Evolutionary conservation across 2,113 vertebrate genomes (phyloP), one percentile per base, ranked within the genome.

Genomic region (Tachuris rubrigastra): DNA sequence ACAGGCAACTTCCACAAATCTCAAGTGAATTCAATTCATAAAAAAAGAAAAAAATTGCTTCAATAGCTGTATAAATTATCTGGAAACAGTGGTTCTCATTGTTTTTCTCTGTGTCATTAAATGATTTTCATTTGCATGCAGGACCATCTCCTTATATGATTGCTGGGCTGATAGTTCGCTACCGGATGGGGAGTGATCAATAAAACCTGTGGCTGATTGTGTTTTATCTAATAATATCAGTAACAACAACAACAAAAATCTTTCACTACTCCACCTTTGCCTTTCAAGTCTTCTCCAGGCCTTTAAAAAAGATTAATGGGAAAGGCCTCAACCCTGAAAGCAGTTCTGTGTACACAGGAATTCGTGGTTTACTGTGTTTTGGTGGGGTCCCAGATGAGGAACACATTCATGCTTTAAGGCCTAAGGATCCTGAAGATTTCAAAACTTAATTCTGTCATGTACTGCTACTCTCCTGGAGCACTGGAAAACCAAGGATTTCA

Each of bases 1-100:
- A 91, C 89, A 90, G 94, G 79, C 76, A 96, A 89, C 94, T 85
- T 97, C 75, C 83, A 68, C 84, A 81, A 74, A 60, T 78, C 96
- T 95, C 85, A 67, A n/a, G 52, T 62, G 67, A 87, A 67, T 91
- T 92, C 58, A 93, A 75, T 85, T 96, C 86, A 72, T 74, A 56
- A 74, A 94, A 83, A 76, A 67, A 42, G 24, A 39, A 68, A 62
- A 49, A 76, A 33, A 78, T 72, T 56, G 37, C 47, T 68, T 90
- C 33, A 10, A 60, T 71, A 63, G 52, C 62, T 55, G 35, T 75
- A 60, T 89, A 90, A 90, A 83, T 82, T 74, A 88, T 80, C 87
- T 90, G 73, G 58, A 87, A 93, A 94, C 85, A 95, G 90, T 52
- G n/a, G 37, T 49, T 88, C 62, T 80, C 42, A 37, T 52, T 94